A percentile compares a stretch with the other conserved stretches of the same genome.
Conservation (phyloP, 2,888 invertebrate species). For the Agriotes lineatus region DNA sequence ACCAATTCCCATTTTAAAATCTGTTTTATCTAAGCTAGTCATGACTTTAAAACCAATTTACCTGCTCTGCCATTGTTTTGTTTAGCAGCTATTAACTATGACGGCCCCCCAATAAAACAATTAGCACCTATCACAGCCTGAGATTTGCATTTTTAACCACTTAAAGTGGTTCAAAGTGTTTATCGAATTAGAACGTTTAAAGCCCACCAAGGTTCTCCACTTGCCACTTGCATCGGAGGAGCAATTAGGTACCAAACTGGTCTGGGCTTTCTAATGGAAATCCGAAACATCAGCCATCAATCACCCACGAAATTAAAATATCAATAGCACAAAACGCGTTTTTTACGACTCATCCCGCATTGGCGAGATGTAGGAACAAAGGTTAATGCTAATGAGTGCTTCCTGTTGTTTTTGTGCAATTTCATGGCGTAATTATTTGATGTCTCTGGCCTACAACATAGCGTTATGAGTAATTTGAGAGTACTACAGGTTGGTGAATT, state of each 20-base stretch:
- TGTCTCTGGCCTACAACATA: not conserved
- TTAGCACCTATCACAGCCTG: too few relatives aligned
- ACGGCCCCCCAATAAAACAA: too few relatives aligned
- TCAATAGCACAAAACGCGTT: not conserved
- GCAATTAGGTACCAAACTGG: not conserved
- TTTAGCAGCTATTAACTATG: too few relatives aligned
- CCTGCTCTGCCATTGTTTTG: too few relatives aligned
- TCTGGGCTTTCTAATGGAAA: not conserved
- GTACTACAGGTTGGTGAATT: slow-evolving; percentile 27
- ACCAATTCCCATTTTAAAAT: too few relatives aligned
- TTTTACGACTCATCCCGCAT: not conserved
- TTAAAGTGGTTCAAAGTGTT: too few relatives aligned
- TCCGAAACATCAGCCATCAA: not conserved
- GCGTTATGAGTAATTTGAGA: slow-evolving; percentile 2
- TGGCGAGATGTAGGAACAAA: not conserved
- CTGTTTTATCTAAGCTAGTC: too few relatives aligned
- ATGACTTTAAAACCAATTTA: too few relatives aligned
- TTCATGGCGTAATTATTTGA: slow-evolving; percentile 28
- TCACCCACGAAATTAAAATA: not conserved
- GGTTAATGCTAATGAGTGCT: slow-evolving; percentile 18
- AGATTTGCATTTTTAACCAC: too few relatives aligned
- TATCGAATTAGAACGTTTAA: too few relatives aligned
- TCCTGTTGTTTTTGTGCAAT: slow-evolving; percentile 31
- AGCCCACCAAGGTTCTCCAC: too few relatives aligned
- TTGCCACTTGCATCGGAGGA: too few relatives aligned